Evolutionary conservation across 2,797 vertebrate species (phyloP).

Genomic region (Ispidina lecontei): DNA sequence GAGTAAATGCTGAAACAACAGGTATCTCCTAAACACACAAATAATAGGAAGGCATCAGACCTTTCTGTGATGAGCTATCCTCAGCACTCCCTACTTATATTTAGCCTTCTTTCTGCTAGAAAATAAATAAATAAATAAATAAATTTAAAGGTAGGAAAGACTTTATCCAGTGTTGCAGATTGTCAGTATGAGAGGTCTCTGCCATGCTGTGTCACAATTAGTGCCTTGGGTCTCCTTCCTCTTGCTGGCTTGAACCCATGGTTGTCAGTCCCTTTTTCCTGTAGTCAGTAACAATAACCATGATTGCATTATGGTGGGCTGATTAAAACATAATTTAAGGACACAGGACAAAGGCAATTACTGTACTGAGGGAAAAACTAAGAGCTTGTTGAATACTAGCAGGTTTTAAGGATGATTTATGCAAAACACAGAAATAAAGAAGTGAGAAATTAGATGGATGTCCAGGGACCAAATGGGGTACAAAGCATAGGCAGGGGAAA

Average conservation of each 20-base stretch:
- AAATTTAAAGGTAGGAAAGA: background rate
- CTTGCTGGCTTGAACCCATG: background rate
- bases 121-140: background rate
- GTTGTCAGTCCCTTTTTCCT: background rate
- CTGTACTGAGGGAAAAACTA: background rate
- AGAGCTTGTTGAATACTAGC: background rate
- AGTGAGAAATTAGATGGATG: background rate
- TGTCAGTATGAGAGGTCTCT: background rate
- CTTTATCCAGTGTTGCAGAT: background rate
- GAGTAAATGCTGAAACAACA: background rate
- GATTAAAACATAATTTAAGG: background rate
- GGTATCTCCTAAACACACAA: background rate
- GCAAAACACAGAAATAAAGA: background rate
- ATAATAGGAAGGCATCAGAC: background rate
- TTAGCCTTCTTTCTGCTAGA: background rate
- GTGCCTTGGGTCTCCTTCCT: background rate
- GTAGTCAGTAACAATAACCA: background rate
- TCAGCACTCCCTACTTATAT: background rate
- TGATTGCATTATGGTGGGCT: background rate
- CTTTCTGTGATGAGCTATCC: background rate
- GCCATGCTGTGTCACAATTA: too few relatives aligned
- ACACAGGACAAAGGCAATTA: background rate
- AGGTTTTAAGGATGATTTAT: background rate
- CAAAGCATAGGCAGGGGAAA: fast-evolving
- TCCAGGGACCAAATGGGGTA: background rate